A percentile compares a stretch with the other conserved stretches of the same genome.
Conservation (phyloP, 2,888 invertebrate genomes). For the Papilio protenor region DNA sequence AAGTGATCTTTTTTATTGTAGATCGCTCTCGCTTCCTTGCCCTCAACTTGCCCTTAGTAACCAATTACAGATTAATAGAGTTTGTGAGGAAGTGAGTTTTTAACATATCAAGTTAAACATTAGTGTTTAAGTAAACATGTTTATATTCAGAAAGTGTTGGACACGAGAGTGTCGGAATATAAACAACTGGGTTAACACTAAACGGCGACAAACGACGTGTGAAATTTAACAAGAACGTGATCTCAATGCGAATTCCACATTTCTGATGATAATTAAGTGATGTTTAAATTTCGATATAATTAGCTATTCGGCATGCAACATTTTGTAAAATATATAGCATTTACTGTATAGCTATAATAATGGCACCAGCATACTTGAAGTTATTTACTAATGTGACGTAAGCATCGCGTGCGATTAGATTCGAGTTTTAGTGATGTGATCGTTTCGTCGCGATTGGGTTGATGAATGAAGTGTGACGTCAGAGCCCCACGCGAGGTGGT, state of each 20-base stretch:
- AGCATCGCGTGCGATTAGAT: constrained; percentile 1
- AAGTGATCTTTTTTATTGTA: no score
- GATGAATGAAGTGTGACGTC: constrained; percentile 50
- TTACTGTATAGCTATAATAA: neutral
- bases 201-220: constrained; percentile 38
- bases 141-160: constrained; percentile 16
- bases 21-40: no score
- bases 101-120: neutral
- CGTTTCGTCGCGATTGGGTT: constrained; percentile 31
- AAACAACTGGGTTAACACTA: constrained; percentile 23
- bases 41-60: neutral
- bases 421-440: constrained; percentile 20
- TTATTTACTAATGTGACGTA: constrained; percentile 1
- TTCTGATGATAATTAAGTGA: constrained; percentile 1
- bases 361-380: neutral
- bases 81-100: neutral
- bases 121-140: constrained; percentile 16
- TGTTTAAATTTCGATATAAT: neutral
- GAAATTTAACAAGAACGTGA: constrained; percentile 22
- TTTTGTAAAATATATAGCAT: neutral
- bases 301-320: neutral
- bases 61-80: neutral
- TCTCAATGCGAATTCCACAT: neutral
- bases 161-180: neutral
- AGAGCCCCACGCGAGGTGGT: constrained; percentile 45